phyloP scores from a whole-genome alignment of 2,113 vertebrate genomes.

The Macquaria australasica region DNA sequence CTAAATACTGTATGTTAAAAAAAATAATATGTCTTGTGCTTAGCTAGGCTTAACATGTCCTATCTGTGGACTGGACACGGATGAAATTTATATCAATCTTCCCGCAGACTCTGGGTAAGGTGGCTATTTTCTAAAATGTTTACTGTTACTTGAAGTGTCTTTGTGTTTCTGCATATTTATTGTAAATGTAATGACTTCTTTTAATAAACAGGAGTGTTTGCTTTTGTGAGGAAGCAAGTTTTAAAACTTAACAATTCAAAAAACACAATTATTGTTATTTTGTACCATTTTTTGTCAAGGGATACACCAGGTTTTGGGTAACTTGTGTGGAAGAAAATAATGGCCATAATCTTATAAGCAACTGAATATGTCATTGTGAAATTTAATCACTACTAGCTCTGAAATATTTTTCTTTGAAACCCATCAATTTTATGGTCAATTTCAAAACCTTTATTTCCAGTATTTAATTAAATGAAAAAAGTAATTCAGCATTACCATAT shows the following conservation, averaged over 20 bases:
- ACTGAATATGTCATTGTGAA: neutral
- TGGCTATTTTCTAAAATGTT: neutral
- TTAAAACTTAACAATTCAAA: neutral
- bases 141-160: neutral
- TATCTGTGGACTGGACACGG: neutral
- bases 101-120: neutral
- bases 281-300: neutral
- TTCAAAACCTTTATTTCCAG: neutral
- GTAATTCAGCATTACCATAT: neutral
- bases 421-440: neutral
- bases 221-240: neutral
- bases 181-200: neutral
- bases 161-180: neutral
- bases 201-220: neutral
- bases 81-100: neutral
- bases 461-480: neutral
- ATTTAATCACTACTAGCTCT: neutral
- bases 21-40: neutral
- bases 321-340: slow-evolving; percentile 6
- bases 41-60: neutral
- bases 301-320: slow-evolving; percentile 1
- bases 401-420: neutral
- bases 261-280: neutral
- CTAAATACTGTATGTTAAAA: neutral
- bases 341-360: neutral